Conservation (phyloP, 1,140 invertebrate species). For the Calephelis virginiensis region DNA sequence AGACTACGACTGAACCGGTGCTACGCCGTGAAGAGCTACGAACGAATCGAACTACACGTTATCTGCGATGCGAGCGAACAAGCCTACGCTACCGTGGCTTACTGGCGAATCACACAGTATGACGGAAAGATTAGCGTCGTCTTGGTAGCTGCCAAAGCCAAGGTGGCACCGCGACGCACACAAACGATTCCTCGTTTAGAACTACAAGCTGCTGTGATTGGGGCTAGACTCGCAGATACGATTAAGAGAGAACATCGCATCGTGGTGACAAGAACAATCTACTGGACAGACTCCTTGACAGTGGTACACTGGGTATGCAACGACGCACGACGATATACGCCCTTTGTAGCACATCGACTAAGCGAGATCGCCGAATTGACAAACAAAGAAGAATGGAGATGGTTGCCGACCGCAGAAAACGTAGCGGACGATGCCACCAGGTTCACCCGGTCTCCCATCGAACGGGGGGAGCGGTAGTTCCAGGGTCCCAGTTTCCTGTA, state of each 20-base stretch:
- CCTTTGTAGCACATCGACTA: slow-evolving; percentile 24
- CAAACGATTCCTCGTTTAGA: slow-evolving; percentile 19
- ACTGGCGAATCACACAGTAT: not conserved
- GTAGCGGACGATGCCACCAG: slow-evolving; percentile 45
- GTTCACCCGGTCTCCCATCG: not conserved
- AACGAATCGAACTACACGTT: not conserved
- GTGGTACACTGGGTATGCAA: slow-evolving; percentile 19
- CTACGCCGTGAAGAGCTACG: not conserved
- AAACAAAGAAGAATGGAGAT: slow-evolving; percentile 37
- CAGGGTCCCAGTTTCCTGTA: slow-evolving; percentile 14
- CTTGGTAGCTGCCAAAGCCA: slow-evolving; percentile 12
- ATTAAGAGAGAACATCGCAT: slow-evolving; percentile 7
- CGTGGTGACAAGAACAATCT: not conserved
- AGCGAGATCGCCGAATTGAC: slow-evolving; percentile 27
- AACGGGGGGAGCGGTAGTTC: slow-evolving; percentile 18
- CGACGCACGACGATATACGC: slow-evolving; percentile 1
- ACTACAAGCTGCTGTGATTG: slow-evolving; percentile 20
- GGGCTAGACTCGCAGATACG: slow-evolving; percentile 5
- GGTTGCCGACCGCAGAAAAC: slow-evolving; percentile 41
- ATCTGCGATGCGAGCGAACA: not conserved
- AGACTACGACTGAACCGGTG: not conserved
- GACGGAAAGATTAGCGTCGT: not conserved
- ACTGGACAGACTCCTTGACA: slow-evolving; percentile 16
- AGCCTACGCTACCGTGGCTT: not conserved
- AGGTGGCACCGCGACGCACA: slow-evolving; percentile 11